Base-by-base conservation (phyloP, 2,888 invertebrate genomes). In the Liodrosophila aerea region DNA sequence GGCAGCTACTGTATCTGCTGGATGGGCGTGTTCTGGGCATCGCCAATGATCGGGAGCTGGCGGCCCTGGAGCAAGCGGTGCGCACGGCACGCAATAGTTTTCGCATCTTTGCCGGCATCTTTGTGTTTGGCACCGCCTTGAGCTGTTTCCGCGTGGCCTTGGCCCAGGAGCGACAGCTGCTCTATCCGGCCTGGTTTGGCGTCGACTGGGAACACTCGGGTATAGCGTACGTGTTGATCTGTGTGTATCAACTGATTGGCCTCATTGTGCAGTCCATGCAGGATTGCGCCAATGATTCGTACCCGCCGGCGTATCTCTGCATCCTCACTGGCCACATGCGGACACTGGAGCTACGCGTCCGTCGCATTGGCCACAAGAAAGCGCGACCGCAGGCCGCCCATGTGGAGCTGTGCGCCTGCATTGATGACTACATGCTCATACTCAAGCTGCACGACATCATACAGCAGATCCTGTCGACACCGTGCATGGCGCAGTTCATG, bases 401-500 rank as follows among this genome's bases (percentile, higher is more conserved):
- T n/a, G n/a, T n/a, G 2, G 73, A 76, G 27, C 64, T 89, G 12
- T 12, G 73, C 11, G 63, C 43, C 1, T 88, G 88, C 61, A 84
- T 89, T 15, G 61, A 66, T 33, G 89, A 89, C 60, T 84, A 87
- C 57, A 69, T 73, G 8, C 53, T 59, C n/a, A 80, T 88, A 41
- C 60, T 85, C 5, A 56, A 91, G 46, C 91, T 91, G 50, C 90
- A 91, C 22, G 83, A 88, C 52, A 82, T 88, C 18, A 90, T 92
- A 36, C 92, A 92, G 69, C 78, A 90, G 33, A 91, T 91, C 0
- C 91, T 91, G 37, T 92, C 92, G 29, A 87, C 88, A 0, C 91
- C 91, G 43, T 91, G 92, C 66, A 90, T 92, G 69, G 91, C 91
- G 22, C 92, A 92, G 76, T 87, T 92, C 46, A 83, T 90, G n/a